Conservation (phyloP, 1,140 invertebrate species). For the Bactericera cockerelli region DNA sequence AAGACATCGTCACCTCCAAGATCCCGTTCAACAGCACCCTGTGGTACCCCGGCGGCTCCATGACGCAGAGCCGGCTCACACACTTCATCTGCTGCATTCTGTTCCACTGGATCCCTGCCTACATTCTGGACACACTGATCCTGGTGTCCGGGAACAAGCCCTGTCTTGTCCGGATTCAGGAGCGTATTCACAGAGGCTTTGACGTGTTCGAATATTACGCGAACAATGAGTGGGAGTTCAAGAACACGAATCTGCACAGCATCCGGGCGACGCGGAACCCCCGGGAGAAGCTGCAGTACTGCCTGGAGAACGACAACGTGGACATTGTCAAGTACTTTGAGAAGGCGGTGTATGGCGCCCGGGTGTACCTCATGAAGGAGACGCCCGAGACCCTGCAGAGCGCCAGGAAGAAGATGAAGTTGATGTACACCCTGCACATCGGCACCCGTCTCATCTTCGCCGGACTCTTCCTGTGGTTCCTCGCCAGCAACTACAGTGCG, state of each 20-base stretch:
- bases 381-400: constrained; percentile 61
- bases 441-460: not conserved
- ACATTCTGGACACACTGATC: constrained; percentile 66
- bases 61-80: constrained; percentile 45
- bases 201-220: constrained; percentile 11
- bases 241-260: not conserved
- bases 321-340: constrained; percentile 53
- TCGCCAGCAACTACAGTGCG: not conserved
- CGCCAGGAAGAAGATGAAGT: constrained; percentile 48
- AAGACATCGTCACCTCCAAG: constrained; percentile 39
- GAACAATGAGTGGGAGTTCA: constrained; percentile 9
- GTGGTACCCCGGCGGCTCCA: constrained; percentile 70
- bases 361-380: constrained; percentile 61
- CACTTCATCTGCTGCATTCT: constrained; percentile 61
- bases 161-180: constrained; percentile 3
- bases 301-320: constrained; percentile 47
- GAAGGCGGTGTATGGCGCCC: constrained; percentile 46
- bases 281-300: constrained; percentile 42
- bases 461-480: not conserved
- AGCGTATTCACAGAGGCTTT: constrained; percentile 2
- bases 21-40: constrained; percentile 63
- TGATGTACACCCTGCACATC: not conserved
- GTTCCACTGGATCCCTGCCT: constrained; percentile 69
- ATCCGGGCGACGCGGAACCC: constrained; percentile 35
- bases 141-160: constrained; percentile 56